These are phyloP conservation scores for Eudasyphora cyanicolor DNA, from an alignment of 2,888 invertebrate species.

Conservation along the genomic window DNA sequence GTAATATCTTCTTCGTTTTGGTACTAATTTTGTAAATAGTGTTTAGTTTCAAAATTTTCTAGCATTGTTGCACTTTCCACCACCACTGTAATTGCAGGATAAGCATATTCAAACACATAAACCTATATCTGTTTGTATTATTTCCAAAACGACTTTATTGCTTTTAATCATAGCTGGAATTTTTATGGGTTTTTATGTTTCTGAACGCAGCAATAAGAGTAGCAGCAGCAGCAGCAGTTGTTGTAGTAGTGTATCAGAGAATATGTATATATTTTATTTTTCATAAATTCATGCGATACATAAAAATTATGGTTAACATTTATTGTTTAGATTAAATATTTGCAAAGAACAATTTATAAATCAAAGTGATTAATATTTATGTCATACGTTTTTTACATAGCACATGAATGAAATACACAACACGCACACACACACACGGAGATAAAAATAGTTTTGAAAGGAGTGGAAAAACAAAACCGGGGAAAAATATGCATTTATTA, in stretches of 20 bases:
- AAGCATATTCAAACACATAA: too few relatives aligned
- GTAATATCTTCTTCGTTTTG: too few relatives aligned
- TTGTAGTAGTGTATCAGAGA: neutral
- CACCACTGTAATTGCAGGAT: too few relatives aligned
- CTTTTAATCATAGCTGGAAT: constrained; percentile 26
- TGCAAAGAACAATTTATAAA: constrained; percentile 38
- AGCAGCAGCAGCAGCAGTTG: neutral
- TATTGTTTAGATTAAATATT: constrained; percentile 44
- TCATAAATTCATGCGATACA: constrained; percentile 29
- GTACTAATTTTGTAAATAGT: too few relatives aligned
- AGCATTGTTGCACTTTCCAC: too few relatives aligned
- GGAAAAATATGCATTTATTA: too few relatives aligned
- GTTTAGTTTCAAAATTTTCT: too few relatives aligned
- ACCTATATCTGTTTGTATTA: neutral
- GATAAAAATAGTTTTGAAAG: constrained; percentile 40
- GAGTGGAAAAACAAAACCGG: too few relatives aligned
- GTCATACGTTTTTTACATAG: constrained; percentile 6
- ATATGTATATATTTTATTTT: constrained; percentile 6
- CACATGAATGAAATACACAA: neutral
- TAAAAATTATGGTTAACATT: constrained; percentile 37
- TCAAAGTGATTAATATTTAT: constrained; percentile 32
- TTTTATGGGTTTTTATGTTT: constrained; percentile 28
- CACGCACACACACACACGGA: neutral
- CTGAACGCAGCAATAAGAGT: neutral
- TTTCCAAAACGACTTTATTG: constrained; percentile 26